Evolutionary conservation across 2,797 vertebrate species (phyloP), one percentile per base, ranked within the genome.

Genomic region (Spinus olivaceus): DNA sequence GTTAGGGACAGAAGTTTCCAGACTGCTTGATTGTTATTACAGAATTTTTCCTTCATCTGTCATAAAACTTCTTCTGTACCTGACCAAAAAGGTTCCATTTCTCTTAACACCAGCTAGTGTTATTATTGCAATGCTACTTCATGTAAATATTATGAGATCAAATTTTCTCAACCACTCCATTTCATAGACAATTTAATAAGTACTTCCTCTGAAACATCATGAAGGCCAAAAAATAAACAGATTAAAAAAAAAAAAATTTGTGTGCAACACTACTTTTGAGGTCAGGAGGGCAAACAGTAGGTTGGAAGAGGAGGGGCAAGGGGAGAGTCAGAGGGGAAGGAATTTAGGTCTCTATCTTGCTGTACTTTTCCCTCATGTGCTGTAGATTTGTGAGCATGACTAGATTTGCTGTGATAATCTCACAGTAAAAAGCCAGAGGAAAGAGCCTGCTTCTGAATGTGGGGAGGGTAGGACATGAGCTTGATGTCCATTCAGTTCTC

Each of bases 141-240:
- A 79, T 35, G 59, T 88, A 94, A 94, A 95, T 86, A 91, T 92
- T 94, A 95, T 79, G 73, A 94, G 80, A 93, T 95, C 53, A 69
- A 64, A 78, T 91, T 81, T 83, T 95, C 47, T 84, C 66, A 47
- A 84, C 60, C 18, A 64, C 72, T 88, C 54, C 2, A 23, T 71
- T 94, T 90, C 2, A 13, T 39, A 64, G 90, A 65, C 46, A 60
- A 71, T 74, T 90, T 88, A 94, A 86, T 37, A 72, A 23, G 27
- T 63, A 88, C 72, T 91, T 94, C 64, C 82, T 70, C 73, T 59
- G 54, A 87, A 92, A 86, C 6, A 37, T 0, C 6, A 37, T 0
- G 1, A 84, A 81, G 32, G 53, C 5, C 6, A 56, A 89, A 89
- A 77, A 81, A 47, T 24, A 76, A 76, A 47, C 23, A 66, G 28